Base-by-base conservation (phyloP, 2,113 vertebrate species). In the Oxyura jamaicensis region DNA sequence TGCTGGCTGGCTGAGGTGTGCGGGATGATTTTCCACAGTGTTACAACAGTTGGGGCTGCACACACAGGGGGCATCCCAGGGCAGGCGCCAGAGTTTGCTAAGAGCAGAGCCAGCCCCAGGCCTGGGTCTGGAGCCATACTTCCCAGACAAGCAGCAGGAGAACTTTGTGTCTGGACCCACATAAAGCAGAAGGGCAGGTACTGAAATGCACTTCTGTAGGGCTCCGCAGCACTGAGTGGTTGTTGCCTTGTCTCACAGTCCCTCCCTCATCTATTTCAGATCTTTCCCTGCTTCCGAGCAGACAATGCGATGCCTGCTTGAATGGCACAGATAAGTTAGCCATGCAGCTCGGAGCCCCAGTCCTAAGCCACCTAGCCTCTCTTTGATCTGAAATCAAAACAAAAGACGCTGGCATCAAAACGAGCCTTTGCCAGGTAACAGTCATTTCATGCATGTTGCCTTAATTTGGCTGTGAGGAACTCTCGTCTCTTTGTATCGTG, bases 331-430 rank as follows among this genome's bases (percentile, higher is more conserved):
- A 88, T 88, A 93, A 94, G 90, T 90, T 94, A 91, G 67, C 87
- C 82, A 59, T 3, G 39, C 68, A 71, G 29, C 56, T 91, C 0
- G 0, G 39, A 86, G 39, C 0, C 0, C n/a, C 79, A 91, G n/a
- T 56, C 88, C n/a, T 93, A 74, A 88, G 77, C 60, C 56, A 80
- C 65, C 59, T 88, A 67, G 35, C n/a, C 50, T 83, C 7, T 13
- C 69, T 96, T 92, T 88, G 90, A 91, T 94, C 83, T 78, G 76
- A 85, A 95, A 91, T 88, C 91, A 93, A 97, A 94, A 85, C 46
- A 90, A 95, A 93, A 91, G 76, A 44, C 0, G 0, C 36, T 1
- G 0, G 39, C 86, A 88, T 86, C 69, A 88, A 86, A 96, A 75
- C 0, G 6, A 78, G 86, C 93, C 52, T 82, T 93, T 83, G 65